Evolutionary conservation across 2,113 vertebrate genomes (phyloP), one percentile per base, ranked within the genome.

Genomic region (Alligator sinensis): DNA sequence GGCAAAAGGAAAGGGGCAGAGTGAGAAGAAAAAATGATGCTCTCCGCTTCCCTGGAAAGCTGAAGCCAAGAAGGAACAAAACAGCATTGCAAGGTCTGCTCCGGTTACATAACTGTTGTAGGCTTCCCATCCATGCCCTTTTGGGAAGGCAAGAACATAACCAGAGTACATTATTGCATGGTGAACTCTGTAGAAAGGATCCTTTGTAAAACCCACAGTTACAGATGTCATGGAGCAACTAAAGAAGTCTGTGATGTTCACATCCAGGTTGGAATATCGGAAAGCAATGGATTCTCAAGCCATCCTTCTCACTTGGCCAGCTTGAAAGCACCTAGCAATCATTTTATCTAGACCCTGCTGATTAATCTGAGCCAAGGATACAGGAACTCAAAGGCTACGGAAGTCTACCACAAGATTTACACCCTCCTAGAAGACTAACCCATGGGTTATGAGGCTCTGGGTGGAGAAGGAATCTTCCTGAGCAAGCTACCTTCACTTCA

Each of bases 1-100:
- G 98, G 28, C 24, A 84, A 77, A 88, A 93, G 97, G 66, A 94
- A 86, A 91, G 87, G 27, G 79, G 96, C 34, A 88, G 82, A 75
- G 91, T 27, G 80, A 94, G 91, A 76, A 94, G 80, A 28, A 84
- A 77, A 57, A 86, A 63, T 9, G 57, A 12, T 14, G 10, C 10
- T 76, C 75, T 62, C 58, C 22, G 28, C 63, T 62, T 55, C 59
- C 13, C 30, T 18, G 76, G 76, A 59, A 8, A 77, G 28, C 57
- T 24, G 62, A 81, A 81, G 79, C 57, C 70, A 80, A 63, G 54
- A 85, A 12, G 78, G 58, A 84, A 74, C 38, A 72, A 17, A 19
- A 88, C 1, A 30, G 28, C 61, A 27, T 3, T 8, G 72, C 77
- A 66, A 28, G n/a, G 14, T 55, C 72, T 78, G 59, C 64, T 80